Conservation (phyloP, 2,888 invertebrate species). For the Lapara coniferarum region DNA sequence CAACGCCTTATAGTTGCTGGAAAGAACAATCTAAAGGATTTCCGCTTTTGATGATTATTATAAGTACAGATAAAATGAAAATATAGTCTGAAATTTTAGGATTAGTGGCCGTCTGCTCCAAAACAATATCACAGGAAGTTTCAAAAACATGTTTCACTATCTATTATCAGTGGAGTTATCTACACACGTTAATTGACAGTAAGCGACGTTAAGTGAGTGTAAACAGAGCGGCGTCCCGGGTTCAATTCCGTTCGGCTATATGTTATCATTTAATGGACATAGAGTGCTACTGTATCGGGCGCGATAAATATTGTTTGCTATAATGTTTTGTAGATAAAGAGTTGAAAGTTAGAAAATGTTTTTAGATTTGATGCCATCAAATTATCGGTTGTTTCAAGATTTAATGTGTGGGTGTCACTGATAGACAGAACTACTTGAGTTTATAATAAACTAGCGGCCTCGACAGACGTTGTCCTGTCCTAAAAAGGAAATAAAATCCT, state of each 20-base stretch:
- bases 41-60: too few relatives aligned
- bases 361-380: constrained; percentile 5
- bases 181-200: constrained; percentile 41
- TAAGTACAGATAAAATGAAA: too few relatives aligned
- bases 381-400: background rate
- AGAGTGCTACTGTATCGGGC: constrained; percentile 36
- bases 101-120: background rate
- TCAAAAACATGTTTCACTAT: constrained; percentile 3
- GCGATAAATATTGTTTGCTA: constrained; percentile 20
- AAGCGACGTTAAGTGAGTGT: constrained; percentile 41
- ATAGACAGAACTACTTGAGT: too few relatives aligned
- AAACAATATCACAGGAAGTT: constrained; percentile 16
- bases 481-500: too few relatives aligned
- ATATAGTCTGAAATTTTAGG: too few relatives aligned
- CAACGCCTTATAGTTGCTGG: too few relatives aligned
- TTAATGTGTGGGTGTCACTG: background rate
- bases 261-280: constrained; percentile 33
- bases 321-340: constrained; percentile 38
- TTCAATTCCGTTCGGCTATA: constrained; percentile 24
- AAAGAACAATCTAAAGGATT: too few relatives aligned
- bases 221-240: constrained; percentile 32
- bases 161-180: constrained; percentile 32
- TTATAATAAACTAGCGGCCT: too few relatives aligned
- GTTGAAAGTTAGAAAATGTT: constrained; percentile 13
- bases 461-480: too few relatives aligned